Base-by-base conservation (phyloP, 2,888 invertebrate species). In the Electrophaes corylata region DNA sequence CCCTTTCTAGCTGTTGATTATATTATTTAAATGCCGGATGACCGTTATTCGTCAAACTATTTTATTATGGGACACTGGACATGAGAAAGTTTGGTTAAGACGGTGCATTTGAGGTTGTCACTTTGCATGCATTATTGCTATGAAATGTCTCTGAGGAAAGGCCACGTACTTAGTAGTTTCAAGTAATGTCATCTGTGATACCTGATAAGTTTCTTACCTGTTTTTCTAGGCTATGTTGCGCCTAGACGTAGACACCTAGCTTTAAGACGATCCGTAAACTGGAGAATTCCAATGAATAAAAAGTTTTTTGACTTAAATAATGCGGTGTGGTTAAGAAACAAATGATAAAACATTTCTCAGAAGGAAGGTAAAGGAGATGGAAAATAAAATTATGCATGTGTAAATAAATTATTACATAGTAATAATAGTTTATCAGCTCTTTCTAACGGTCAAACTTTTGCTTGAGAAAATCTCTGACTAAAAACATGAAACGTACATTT, bases 31-130 rank as follows among this genome's bases (percentile, higher is more conserved):
- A 89, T 86, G 72, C 79, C 70, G 74, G 66, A 77, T 78, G 83
- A 83, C 90, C 88, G 90, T 91, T 90, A 91, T 71, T 65, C 81
- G 86, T 88, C 88, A 88, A 84, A 77, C 71, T 82, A 80, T 83
- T 81, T 83, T 83, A 79, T 80, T 72, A 60, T 49, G 65, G 77
- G 79, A 83, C 26, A 29, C 10, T 29, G 26, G 26, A 29, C 89
- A 86, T 90, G 90, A 87, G 90, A 91, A 91, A 84, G 78, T 85
- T 77, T 64, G 48, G 46, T 31, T 39, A 39, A 55, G 50, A 50
- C 31, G 20, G n/a, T 12, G 46, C 57, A 37, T 37, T 62, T 48
- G 47, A 59, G 45, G 53, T 54, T 46, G 48, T 57, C 58, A 51
- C 39, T 46, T 44, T 52, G 52, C 57, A 53, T 64, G 39, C 35